Evolutionary conservation across 2,888 invertebrate species (phyloP).

Genomic region (Rapana venosa): DNA sequence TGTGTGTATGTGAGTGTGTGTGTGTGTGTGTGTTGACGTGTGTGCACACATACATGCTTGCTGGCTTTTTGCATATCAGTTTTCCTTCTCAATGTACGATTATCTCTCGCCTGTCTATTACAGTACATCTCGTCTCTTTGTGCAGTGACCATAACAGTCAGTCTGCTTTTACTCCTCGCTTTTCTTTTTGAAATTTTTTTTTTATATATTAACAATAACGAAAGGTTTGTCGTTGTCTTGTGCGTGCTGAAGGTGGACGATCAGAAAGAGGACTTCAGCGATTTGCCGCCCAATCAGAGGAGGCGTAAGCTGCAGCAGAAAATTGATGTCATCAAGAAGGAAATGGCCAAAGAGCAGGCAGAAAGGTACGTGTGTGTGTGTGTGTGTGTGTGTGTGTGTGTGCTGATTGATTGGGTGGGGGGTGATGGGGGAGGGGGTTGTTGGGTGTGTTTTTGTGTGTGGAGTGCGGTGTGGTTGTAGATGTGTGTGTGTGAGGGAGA

Average conservation of each 20-base stretch:
- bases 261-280: constrained; percentile 97
- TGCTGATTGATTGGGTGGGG: too few species aligned
- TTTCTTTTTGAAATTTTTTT: neutral
- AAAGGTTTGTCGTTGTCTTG: neutral
- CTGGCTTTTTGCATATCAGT: neutral
- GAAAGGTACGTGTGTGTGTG: constrained; percentile 82
- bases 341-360: constrained; percentile 93
- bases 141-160: too few species aligned
- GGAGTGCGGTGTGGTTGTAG: too few species aligned
- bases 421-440: too few species aligned
- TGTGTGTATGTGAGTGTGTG: neutral
- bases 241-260: constrained; percentile 79
- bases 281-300: constrained; percentile 98
- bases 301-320: constrained; percentile 89
- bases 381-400: neutral
- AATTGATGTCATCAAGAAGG: constrained; percentile 81
- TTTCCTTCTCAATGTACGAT: neutral
- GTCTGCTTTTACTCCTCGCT: too few species aligned
- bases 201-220: neutral
- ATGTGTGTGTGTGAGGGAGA: too few species aligned
- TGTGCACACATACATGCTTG: neutral
- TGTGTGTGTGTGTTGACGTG: neutral
- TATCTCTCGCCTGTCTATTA: too few species aligned
- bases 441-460: too few species aligned
- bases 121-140: too few species aligned